A percentile compares a stretch with the other conserved stretches of the same genome.
These are phyloP conservation scores for Corythaixoides concolor DNA, from an alignment of 2,113 vertebrate genomes.

Conservation along the genomic window DNA sequence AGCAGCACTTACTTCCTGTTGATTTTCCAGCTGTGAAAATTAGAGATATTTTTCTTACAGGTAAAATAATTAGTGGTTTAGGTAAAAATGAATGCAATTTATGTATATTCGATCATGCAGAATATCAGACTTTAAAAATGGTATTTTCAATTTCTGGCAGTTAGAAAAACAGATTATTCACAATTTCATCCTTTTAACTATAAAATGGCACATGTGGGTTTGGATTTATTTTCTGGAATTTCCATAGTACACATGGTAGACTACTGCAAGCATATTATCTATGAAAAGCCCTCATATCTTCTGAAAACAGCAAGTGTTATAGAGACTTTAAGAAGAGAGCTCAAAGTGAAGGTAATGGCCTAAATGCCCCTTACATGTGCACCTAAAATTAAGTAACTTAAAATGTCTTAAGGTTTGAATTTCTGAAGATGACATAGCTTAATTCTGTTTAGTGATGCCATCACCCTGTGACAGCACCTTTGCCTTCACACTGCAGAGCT, in stretches of 20 bases:
- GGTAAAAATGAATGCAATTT: constrained; percentile 23
- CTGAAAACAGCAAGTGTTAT: constrained; percentile 4
- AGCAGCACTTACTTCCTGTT: constrained; percentile 15
- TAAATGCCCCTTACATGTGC: not conserved
- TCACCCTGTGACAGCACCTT: not conserved
- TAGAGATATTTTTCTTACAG: constrained; percentile 60
- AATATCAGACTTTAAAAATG: constrained; percentile 27
- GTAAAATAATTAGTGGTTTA: constrained; percentile 68
- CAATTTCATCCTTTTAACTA: constrained; percentile 19
- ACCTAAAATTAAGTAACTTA: not conserved
- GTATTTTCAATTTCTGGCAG: constrained; percentile 24
- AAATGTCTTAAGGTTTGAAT: not conserved
- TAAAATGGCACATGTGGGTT: not conserved
- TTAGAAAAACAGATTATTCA: constrained; percentile 7
- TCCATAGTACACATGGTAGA: not conserved
- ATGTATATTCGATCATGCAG: not conserved
- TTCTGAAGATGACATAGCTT: not conserved
- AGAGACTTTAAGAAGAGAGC: not conserved
- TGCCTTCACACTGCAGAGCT: not conserved
- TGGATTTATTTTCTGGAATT: not conserved
- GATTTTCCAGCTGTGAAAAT: constrained; percentile 63
- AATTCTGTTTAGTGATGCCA: not conserved
- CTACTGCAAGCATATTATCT: not conserved
- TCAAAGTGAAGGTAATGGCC: not conserved
- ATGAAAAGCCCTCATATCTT: not conserved